These are phyloP conservation scores for Myiozetetes cayanensis DNA, from an alignment of 2,113 vertebrate species.

Conservation along the genomic window DNA sequence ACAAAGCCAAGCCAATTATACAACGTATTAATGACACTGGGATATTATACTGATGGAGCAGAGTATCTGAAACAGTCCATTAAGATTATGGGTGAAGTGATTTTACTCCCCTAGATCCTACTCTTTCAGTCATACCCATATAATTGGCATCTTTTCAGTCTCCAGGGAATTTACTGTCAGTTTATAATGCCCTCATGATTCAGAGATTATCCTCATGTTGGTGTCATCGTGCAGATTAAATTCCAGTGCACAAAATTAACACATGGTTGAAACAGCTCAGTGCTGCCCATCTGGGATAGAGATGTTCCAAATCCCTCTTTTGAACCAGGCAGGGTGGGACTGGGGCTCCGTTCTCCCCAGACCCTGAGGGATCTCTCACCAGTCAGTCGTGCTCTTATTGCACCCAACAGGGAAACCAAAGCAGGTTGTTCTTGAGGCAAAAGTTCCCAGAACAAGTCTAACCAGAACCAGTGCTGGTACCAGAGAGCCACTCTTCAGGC, in stretches of 20 bases:
- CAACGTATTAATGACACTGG: background rate
- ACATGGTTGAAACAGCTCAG: background rate
- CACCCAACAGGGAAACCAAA: background rate
- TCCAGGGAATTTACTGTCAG: background rate
- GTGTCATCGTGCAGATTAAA: background rate
- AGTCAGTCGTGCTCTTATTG: background rate
- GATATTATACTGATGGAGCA: background rate
- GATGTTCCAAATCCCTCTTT: background rate
- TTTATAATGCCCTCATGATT: background rate
- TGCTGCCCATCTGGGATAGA: accelerated
- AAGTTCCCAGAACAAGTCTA: background rate
- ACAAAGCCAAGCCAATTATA: background rate
- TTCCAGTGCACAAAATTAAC: background rate
- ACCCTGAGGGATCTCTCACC: accelerated
- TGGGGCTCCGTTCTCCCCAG: background rate
- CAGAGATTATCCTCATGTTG: background rate
- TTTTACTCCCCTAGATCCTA: background rate
- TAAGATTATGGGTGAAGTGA: background rate
- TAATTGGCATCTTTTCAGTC: background rate
- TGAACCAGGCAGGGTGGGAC: background rate
- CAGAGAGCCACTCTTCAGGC: background rate
- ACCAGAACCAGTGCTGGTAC: background rate
- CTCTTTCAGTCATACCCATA: background rate
- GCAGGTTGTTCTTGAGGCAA: background rate
- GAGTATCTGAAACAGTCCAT: background rate